These are phyloP conservation scores for Acromyrmex echinatior DNA, from an alignment of 1,140 invertebrate genomes.

Conservation along the genomic window DNA sequence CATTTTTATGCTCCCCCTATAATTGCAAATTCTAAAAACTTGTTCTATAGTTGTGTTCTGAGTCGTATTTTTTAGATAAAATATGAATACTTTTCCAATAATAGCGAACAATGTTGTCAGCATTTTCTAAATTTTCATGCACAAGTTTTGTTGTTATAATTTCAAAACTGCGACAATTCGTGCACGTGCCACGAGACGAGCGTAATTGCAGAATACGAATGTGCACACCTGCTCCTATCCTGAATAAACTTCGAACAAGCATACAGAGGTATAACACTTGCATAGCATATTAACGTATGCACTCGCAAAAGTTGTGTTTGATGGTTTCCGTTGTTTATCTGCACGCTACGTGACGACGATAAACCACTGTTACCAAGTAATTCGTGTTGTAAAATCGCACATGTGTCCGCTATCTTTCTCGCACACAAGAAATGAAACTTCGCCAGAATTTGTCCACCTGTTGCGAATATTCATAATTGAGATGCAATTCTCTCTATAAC, in stretches of 20 bases:
- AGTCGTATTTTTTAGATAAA: not conserved
- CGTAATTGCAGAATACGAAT: slow-evolving; percentile 39
- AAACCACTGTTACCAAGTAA: slow-evolving; percentile 37
- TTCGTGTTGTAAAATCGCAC: slow-evolving; percentile 28
- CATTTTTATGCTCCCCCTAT: not conserved
- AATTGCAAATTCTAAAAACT: not conserved
- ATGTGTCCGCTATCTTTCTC: not conserved
- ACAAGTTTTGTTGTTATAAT: not conserved
- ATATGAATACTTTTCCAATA: not conserved
- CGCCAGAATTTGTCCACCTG: slow-evolving; percentile 41
- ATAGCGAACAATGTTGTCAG: not conserved
- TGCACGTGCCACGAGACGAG: slow-evolving; percentile 16
- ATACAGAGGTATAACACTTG: slow-evolving; percentile 36
- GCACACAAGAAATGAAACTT: slow-evolving; percentile 28
- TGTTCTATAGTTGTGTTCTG: not conserved
- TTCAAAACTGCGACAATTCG: slow-evolving; percentile 9
- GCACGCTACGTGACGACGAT: slow-evolving; percentile 37
- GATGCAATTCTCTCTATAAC: slow-evolving; percentile 14
- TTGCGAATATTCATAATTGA: slow-evolving; percentile 42
- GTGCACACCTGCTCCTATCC: slow-evolving; percentile 58
- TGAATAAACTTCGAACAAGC: slow-evolving; percentile 3
- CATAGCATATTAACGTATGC: slow-evolving; percentile 55
- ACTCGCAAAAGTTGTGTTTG: slow-evolving; percentile 25
- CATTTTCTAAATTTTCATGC: not conserved
- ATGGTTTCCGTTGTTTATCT: slow-evolving; percentile 68